Percentiles rank a stretch among this genome's conserved stretches.
Evolutionary conservation across 35 echinoderm and acorn worm genomes (phyloP).

Genomic region (Nesometra sesokonis): DNA sequence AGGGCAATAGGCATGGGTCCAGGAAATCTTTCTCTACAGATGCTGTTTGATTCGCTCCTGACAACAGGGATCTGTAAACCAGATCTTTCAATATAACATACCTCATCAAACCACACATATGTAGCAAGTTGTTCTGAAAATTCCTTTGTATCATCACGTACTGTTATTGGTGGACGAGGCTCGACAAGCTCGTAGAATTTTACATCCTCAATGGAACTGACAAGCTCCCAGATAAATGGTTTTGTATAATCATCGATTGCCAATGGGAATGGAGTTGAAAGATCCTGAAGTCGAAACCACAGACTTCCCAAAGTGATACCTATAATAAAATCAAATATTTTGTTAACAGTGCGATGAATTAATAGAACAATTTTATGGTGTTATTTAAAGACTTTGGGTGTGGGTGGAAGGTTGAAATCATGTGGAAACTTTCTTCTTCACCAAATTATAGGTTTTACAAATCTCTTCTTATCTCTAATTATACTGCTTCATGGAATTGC

Average conservation of each 20-base stretch:
- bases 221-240: not conserved
- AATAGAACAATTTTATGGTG: no score
- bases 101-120: not conserved
- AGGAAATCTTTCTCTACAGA: no score
- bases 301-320: not conserved
- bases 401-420: no score
- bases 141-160: not conserved
- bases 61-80: no score
- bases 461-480: no score
- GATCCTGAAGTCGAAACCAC: not conserved
- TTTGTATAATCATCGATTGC: not conserved
- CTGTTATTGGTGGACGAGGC: not conserved
- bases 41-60: no score
- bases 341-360: no score
- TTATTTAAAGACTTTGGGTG: no score
- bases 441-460: no score
- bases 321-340: not conserved
- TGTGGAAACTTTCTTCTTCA: no score
- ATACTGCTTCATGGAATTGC: no score
- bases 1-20: no score
- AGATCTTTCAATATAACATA: not conserved
- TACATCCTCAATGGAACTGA: not conserved
- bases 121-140: not conserved
- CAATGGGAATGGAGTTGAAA: not conserved
- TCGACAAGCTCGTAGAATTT: not conserved